Evolutionary conservation across 2,888 invertebrate species (phyloP), one percentile per base, ranked within the genome.

Genomic region (Daptonema setosum): DNA sequence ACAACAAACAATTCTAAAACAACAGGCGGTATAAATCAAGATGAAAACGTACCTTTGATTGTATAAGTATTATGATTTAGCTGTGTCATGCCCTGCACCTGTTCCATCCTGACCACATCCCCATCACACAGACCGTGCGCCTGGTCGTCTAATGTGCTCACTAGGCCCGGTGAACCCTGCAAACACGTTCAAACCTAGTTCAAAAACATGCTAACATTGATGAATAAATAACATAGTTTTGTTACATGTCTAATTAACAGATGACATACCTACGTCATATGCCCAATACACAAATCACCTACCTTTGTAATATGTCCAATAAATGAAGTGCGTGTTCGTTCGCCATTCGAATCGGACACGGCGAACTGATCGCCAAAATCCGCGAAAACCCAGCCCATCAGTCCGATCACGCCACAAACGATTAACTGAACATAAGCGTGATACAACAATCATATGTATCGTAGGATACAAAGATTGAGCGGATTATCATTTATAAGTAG

Each of bases 351-450:
- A 69, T 64, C 26, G 72, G 64, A 48, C 65, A 63, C 1, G 72
- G 72, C 8, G 24, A n/a, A 11, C 52, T 51, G 2, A 70, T 71
- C 60, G 61, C 66, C 14, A 68, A 67, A 56, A 72, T 54, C 3
- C 57, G 48, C 20, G 35, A 35, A 35, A 11, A 17, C 17, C 35
- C 35, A 35, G 8, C 8, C 35, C 8, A 17, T 35, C 35, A 35
- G 17, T 8, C 35, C 35, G 35, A 11, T 35, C 35, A 35, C 35
- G 8, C 35, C 35, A 35, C 35, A 35, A 8, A 17, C 35, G 35
- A 35, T 35, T 11, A 35, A 35, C 35, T 35, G 35, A 35, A 35
- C 8, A 17, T 11, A 35, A 35, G 17, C 17, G 35, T 17, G n/a
- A n/a, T n/a, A n/a, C n/a, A n/a, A n/a, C n/a, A n/a, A n/a, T n/a